These are phyloP conservation scores for Chrysomela aeneicollis DNA, from an alignment of 2,888 invertebrate genomes.

Conservation along the genomic window DNA sequence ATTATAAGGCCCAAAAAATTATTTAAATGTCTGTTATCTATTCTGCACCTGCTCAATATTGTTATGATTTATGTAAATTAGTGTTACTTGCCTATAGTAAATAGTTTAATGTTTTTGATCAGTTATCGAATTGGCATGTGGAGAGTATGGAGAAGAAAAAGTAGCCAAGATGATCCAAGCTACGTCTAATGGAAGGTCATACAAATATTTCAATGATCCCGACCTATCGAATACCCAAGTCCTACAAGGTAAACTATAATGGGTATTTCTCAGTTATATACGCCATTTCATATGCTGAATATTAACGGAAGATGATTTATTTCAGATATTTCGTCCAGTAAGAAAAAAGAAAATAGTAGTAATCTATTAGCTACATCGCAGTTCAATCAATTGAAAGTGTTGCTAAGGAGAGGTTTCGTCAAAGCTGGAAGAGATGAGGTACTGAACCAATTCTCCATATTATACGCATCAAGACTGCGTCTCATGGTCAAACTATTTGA, in stretches of 20 bases:
- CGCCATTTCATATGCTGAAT: too few relatives aligned
- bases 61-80: too few relatives aligned
- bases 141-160: conserved; percentile 87
- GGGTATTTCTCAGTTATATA: too few relatives aligned
- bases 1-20: too few relatives aligned
- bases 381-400: conserved; percentile 74
- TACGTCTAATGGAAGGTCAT: conserved; percentile 74
- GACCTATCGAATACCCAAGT: conserved; percentile 39
- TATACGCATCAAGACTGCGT: too few relatives aligned
- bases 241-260: not conserved
- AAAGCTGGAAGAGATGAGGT: conserved; percentile 79
- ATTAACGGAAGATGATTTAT: too few relatives aligned
- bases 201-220: conserved; percentile 74
- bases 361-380: conserved; percentile 74
- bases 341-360: conserved; percentile 29
- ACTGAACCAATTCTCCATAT: too few relatives aligned
- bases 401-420: conserved; percentile 75
- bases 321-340: conserved; percentile 3
- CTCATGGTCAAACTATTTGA: too few relatives aligned
- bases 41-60: too few relatives aligned
- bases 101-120: conserved; percentile 45
- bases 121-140: conserved; percentile 94
- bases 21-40: too few relatives aligned
- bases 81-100: too few relatives aligned
- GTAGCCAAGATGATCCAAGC: conserved; percentile 71